Evolutionary conservation across 2,888 invertebrate genomes (phyloP), one percentile per base, ranked within the genome.

Genomic region (Fragum sueziense): DNA sequence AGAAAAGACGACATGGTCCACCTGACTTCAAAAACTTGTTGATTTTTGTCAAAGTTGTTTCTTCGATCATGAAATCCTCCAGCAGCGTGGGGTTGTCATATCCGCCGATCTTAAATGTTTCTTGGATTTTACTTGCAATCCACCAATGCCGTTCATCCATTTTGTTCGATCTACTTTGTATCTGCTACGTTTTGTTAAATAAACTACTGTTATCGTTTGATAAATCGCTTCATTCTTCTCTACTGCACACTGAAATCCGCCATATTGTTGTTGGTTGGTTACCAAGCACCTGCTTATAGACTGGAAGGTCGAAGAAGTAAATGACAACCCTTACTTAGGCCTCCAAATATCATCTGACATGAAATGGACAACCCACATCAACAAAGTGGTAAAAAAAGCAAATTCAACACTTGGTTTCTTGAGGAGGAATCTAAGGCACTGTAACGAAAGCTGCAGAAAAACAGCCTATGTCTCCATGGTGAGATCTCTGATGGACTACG

Each of bases 101-200:
- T 52, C 91, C 91, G 22, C 91, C 91, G 68, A 93, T 90, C 81
- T 90, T 90, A 80, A 93, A 93, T 72, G 91, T 93, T 82, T 93
- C 93, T 84, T 93, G 92, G 80, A 93, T 92, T 87, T 92, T 92
- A 7, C 91, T 90, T 57, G 93, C 92, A 34, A 93, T 92, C 93
- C 93, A 93, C 93, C 93, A 93, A 85, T 93, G 93, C 77, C 93
- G 84, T 88, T 93, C 93, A 91, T 93, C 93, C 93, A 93, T 93
- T 34, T 52, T 88, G 72, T 1, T n/a, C 57, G 37, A 31, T n/a
- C 22, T 25, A 25, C 29, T 34, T 62, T 29, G 7, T 20, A 6
- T 59, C 27, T 29, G 14, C 27, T 37, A 2, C 3, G 33, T 65
- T 9, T 34, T 65, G 2, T 25, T 29, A 61, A 27, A 11, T 20